Evolutionary conservation across 2,888 invertebrate species (phyloP).

Genomic region (Pelosia muscerda): DNA sequence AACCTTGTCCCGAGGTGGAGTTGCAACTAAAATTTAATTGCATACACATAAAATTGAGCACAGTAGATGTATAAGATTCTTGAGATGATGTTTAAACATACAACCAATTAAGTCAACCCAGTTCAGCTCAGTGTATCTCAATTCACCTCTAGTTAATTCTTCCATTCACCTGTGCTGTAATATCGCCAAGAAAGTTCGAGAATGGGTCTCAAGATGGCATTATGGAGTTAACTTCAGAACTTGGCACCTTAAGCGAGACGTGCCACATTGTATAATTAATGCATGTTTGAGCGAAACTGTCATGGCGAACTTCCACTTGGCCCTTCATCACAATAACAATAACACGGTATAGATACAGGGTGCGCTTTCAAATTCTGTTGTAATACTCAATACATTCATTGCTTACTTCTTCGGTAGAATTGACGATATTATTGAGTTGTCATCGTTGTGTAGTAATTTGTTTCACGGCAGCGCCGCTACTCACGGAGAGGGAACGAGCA

Average conservation of each 20-base stretch:
- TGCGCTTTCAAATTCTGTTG: slow-evolving; percentile 33
- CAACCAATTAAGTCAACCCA: too few species aligned
- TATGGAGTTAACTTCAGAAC: slow-evolving; percentile 49
- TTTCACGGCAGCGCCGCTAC: too few species aligned
- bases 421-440: too few species aligned
- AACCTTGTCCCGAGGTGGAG: too few species aligned
- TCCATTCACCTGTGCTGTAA: slow-evolving; percentile 38
- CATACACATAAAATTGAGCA: too few species aligned
- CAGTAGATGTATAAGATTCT: too few species aligned
- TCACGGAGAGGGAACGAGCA: too few species aligned
- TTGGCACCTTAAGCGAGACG: slow-evolving; percentile 59
- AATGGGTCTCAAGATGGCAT: slow-evolving; percentile 43
- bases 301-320: slow-evolving; percentile 68
- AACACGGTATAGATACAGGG: slow-evolving; percentile 61
- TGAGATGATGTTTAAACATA: too few species aligned
- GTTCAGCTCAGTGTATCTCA: neutral
- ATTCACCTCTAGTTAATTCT: neutral
- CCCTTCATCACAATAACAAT: slow-evolving; percentile 76
- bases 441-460: too few species aligned
- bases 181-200: slow-evolving; percentile 45
- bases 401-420: too few species aligned
- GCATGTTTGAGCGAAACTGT: slow-evolving; percentile 66
- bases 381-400: too few species aligned
- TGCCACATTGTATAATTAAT: slow-evolving; percentile 73
- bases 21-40: too few species aligned